Conservation (phyloP, 2,797 vertebrate species). For the Molossus alvarezi region DNA sequence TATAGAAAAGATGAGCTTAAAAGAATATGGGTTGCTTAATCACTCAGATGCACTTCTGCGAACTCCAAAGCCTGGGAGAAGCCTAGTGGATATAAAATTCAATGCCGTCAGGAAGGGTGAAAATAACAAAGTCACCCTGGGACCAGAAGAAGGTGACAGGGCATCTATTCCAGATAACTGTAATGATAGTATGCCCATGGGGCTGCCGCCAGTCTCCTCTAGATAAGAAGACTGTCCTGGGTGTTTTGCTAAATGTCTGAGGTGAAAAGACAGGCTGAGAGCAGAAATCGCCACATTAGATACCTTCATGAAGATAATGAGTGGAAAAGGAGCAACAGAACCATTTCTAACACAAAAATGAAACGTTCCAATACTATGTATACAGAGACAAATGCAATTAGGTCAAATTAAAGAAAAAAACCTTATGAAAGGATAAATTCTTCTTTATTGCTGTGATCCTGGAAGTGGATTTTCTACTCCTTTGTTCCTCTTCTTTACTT, state of each 20-base stretch:
- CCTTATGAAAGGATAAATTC: background rate
- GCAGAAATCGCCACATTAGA: background rate
- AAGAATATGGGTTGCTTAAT: background rate
- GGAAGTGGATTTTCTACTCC: background rate
- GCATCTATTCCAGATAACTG: slow-evolving; percentile 30
- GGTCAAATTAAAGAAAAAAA: background rate
- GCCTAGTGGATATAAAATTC: slow-evolving; percentile 29
- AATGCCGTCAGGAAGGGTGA: background rate
- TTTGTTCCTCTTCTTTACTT: slow-evolving; percentile 51
- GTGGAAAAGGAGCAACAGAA: slow-evolving; percentile 20
- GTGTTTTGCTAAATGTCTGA: background rate
- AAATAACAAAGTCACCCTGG: slow-evolving; percentile 27
- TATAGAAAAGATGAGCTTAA: slow-evolving; percentile 4
- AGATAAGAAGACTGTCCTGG: background rate
- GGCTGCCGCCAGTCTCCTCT: background rate
- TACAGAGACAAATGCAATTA: slow-evolving; percentile 1
- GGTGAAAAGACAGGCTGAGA: background rate
- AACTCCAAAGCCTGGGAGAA: slow-evolving; percentile 54
- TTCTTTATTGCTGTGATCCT: slow-evolving; percentile 14
- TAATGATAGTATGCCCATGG: background rate
- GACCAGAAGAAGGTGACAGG: background rate
- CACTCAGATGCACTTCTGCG: slow-evolving; percentile 26
- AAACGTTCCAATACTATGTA: background rate
- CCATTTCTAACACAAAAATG: slow-evolving; percentile 18
- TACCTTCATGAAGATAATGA: background rate